Evolutionary conservation across 2,113 vertebrate species (phyloP).

Genomic region (Brachyhypopomus occidentalis): DNA sequence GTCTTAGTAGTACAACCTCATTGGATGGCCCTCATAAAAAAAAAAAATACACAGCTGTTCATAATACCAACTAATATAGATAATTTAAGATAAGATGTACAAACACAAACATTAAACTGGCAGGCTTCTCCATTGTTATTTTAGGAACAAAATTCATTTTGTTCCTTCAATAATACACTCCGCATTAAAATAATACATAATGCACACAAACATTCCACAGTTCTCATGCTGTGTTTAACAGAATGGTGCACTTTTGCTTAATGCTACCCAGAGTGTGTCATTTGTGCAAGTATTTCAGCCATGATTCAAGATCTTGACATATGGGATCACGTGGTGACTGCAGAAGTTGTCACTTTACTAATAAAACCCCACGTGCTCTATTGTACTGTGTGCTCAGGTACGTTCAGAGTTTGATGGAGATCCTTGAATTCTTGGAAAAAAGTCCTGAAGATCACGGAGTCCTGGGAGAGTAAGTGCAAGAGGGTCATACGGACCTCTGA

Average conservation of each 20-base stretch:
- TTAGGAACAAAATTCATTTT: no score
- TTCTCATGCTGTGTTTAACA: no score
- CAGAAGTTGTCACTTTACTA: not conserved
- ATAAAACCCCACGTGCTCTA: not conserved
- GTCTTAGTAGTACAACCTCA: no score
- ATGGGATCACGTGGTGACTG: not conserved
- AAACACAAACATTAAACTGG: no score
- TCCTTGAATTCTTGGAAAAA: conserved; percentile 88
- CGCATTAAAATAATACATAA: no score
- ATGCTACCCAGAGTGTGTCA: not conserved
- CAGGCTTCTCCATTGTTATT: no score
- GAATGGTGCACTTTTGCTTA: not conserved
- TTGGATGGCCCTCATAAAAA: no score
- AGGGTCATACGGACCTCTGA: not conserved
- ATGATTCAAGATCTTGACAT: not conserved
- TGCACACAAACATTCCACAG: no score
- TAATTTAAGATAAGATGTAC: no score
- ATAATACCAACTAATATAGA: no score
- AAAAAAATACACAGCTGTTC: no score
- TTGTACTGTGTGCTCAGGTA: conserved; percentile 76
- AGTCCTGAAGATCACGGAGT: conserved; percentile 84
- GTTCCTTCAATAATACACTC: no score
- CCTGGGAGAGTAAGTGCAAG: conserved; percentile 82
- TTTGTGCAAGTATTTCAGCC: not conserved
- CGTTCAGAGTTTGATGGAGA: conserved; percentile 91